Conservation (phyloP, 2,888 invertebrate genomes). For the Pyrgus malvae region DNA sequence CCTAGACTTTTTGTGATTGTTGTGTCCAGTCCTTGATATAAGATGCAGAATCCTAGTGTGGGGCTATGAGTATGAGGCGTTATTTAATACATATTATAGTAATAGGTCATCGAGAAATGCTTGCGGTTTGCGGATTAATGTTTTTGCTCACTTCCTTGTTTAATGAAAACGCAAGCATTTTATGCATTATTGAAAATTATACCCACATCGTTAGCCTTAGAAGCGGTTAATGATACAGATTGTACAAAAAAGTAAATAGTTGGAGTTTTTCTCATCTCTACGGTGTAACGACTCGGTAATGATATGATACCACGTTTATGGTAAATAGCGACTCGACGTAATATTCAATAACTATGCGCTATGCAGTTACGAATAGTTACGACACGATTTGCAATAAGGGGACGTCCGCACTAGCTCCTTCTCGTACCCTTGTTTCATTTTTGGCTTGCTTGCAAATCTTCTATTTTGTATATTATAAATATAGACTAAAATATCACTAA, state of each 20-base stretch:
- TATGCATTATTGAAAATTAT: slow-evolving; percentile 11
- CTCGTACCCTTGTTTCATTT: no score
- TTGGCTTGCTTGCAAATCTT: no score
- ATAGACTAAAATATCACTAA: no score
- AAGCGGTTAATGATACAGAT: slow-evolving; percentile 13
- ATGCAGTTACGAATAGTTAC: not conserved
- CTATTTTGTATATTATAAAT: no score
- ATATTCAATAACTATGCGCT: slow-evolving; percentile 26
- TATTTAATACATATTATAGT: no score
- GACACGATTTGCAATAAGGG: slow-evolving; percentile 29
- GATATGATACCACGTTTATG: slow-evolving; percentile 26
- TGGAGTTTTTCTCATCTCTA: slow-evolving; percentile 25
- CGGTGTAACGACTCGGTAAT: slow-evolving; percentile 19
- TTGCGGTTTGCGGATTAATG: not conserved
- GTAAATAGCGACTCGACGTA: slow-evolving; percentile 23
- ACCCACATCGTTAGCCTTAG: not conserved
- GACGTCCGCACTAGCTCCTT: not conserved
- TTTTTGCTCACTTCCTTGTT: slow-evolving; percentile 10
- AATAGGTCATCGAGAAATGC: not conserved
- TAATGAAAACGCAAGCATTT: slow-evolving; percentile 4
- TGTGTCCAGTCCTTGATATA: no score
- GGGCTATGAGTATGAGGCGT: no score
- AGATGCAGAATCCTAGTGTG: no score
- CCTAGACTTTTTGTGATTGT: no score
- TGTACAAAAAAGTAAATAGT: slow-evolving; percentile 14